Percentiles rank a stretch among this genome's conserved stretches.
Evolutionary conservation across 2,797 vertebrate genomes (phyloP).

Genomic region (Carapus acus): DNA sequence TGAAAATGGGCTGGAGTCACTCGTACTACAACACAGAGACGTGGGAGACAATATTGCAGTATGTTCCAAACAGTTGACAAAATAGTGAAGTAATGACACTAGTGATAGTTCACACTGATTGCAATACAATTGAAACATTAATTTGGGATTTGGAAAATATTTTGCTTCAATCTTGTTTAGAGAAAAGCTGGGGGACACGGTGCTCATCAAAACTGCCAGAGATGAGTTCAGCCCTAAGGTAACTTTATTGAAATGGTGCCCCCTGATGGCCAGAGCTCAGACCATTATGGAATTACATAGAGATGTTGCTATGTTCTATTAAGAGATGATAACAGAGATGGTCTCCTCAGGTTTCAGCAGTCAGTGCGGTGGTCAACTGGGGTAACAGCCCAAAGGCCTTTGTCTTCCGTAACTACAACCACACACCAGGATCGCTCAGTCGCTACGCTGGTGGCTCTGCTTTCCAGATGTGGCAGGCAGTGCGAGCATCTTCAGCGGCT

Average conservation of each 20-base stretch:
- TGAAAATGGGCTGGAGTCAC: slow-evolving; percentile 77
- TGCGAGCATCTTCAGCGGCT: slow-evolving; percentile 72
- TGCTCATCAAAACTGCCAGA: slow-evolving; percentile 70
- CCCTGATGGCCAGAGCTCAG: neutral
- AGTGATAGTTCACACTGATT: no score
- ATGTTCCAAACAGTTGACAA: slow-evolving; percentile 2
- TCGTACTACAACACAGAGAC: slow-evolving; percentile 74
- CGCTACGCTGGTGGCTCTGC: slow-evolving; percentile 68
- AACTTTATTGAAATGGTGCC: slow-evolving; percentile 17
- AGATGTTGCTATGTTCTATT: neutral
- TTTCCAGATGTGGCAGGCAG: slow-evolving; percentile 72
- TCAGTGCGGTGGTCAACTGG: slow-evolving; percentile 75
- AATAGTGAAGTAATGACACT: no score
- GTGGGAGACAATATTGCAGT: slow-evolving; percentile 72
- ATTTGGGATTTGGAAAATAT: neutral
- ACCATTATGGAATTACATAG: neutral
- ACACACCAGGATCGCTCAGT: slow-evolving; percentile 65
- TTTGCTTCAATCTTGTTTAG: slow-evolving; percentile 41
- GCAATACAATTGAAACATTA: no score
- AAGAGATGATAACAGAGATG: neutral
- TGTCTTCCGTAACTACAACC: slow-evolving; percentile 75
- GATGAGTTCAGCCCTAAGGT: slow-evolving; percentile 70
- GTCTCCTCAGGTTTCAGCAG: slow-evolving; percentile 67
- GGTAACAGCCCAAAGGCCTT: slow-evolving; percentile 72
- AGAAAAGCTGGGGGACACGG: slow-evolving; percentile 64